Conservation (phyloP, 2,797 vertebrate species). For the Alosa sapidissima region DNA sequence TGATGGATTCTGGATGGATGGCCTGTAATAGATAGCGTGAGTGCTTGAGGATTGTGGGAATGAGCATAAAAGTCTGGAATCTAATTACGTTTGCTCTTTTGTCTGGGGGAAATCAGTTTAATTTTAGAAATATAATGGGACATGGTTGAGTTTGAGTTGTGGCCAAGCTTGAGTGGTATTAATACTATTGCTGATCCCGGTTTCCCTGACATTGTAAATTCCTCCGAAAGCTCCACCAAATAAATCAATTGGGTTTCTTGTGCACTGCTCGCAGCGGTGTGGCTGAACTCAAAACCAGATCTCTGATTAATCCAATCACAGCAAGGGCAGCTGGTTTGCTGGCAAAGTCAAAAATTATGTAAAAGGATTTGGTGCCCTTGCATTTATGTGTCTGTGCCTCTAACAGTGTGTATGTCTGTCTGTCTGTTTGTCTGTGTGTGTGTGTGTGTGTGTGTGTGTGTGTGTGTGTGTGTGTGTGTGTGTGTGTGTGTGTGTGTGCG, state of each 20-base stretch:
- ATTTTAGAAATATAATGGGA: neutral
- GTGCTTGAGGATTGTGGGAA: neutral
- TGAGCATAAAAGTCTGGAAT: neutral
- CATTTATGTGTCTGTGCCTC: neutral
- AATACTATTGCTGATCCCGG: neutral
- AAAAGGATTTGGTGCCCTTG: slow-evolving; percentile 56
- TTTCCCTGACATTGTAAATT: slow-evolving; percentile 35
- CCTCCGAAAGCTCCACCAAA: slow-evolving; percentile 28
- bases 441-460: neutral
- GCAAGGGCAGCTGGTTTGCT: slow-evolving; percentile 60
- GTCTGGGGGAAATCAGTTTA: neutral
- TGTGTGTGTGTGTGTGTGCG: neutral
- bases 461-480: neutral
- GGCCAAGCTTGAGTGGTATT: neutral
- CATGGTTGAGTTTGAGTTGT: neutral
- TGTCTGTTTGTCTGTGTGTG: neutral
- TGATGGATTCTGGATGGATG: neutral
- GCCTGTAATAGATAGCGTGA: neutral
- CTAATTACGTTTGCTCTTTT: neutral
- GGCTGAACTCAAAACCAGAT: slow-evolving; percentile 53
- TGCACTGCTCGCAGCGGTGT: slow-evolving; percentile 30
- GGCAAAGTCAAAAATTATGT: slow-evolving; percentile 55
- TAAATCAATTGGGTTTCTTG: slow-evolving; percentile 49
- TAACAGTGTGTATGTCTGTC: neutral
- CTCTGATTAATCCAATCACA: slow-evolving; percentile 67